phyloP scores from a whole-genome alignment of 2,888 invertebrate species.

The Hirtodrosophila cameraria region DNA sequence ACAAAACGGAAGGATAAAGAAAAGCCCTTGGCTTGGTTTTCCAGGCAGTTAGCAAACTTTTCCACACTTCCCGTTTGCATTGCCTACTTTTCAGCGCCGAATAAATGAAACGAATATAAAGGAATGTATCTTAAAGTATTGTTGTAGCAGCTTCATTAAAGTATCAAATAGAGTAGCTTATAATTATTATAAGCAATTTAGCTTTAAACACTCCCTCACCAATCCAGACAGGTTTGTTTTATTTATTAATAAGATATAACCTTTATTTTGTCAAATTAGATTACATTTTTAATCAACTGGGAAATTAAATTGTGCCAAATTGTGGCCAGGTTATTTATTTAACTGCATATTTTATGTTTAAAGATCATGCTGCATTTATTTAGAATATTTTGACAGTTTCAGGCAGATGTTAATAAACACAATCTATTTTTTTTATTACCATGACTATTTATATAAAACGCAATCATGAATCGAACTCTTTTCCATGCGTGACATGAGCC shows the following conservation, averaged over 20 bases:
- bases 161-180: background rate
- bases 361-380: too few species aligned
- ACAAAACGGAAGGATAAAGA: constrained; percentile 58
- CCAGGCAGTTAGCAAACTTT: constrained; percentile 28
- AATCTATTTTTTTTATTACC: too few species aligned
- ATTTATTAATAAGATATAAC: background rate
- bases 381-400: too few species aligned
- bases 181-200: constrained; percentile 11
- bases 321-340: too few species aligned
- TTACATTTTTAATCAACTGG: too few species aligned
- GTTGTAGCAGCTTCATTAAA: background rate
- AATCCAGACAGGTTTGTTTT: too few species aligned
- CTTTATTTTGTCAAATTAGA: background rate
- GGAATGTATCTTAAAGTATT: constrained; percentile 16
- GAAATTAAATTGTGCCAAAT: too few species aligned
- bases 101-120: constrained; percentile 11
- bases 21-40: constrained; percentile 16
- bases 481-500: too few species aligned
- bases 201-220: background rate
- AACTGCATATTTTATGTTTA: too few species aligned
- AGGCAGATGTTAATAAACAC: too few species aligned
- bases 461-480: too few species aligned
- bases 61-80: constrained; percentile 34
- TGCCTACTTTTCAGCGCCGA: constrained; percentile 36
- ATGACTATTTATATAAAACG: too few species aligned